Base-by-base conservation (phyloP, 2,888 invertebrate genomes). In the Phyto melanocephala region DNA sequence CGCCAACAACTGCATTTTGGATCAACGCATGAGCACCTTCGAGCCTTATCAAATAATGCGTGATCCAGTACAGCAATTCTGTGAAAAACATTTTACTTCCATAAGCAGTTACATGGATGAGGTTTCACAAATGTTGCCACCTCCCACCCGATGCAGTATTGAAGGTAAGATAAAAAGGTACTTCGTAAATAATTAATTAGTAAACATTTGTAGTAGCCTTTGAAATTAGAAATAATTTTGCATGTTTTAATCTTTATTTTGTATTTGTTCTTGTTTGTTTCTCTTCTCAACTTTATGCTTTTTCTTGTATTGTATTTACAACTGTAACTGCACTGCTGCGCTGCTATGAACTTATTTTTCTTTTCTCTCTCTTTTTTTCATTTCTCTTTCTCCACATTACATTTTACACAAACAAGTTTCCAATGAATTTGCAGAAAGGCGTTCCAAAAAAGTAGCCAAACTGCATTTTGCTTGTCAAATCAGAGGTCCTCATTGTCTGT, bases 61-160 rank as follows among this genome's bases (percentile, higher is more conserved):
- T 24, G 96, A 97, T 89, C 96, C 96, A 0, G 97, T 98, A 47
- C 97, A 97, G 88, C 97, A 98, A 91, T 98, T 98, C 91, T 98
- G 98, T 91, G 98, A 98, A 91, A 98, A 98, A 90, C 97, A 98
- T 89, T 92, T 97, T 84, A 95, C 96, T 85, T 98, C 97, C 90
- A 98, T 98, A 76, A 96, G 97, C 90, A 93, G 94, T 20, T 98
- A 96, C 88, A 97, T 98, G 95, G 95, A 96, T 86, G 96, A 96
- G 88, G 94, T 98, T 5, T 95, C 95, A 33, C 92, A 96, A 81
- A 93, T 95, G 87, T 93, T 98, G 87, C 98, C 98, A 13, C 95
- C 98, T 50, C 98, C 98, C 0, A 96, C 96, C 4, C 96, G 97
- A 89, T 98, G 98, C 90, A 97, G 97, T 47, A 97, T 98, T 85